Conservation (phyloP, 2,888 invertebrate genomes). For the Campoplex nolae region DNA sequence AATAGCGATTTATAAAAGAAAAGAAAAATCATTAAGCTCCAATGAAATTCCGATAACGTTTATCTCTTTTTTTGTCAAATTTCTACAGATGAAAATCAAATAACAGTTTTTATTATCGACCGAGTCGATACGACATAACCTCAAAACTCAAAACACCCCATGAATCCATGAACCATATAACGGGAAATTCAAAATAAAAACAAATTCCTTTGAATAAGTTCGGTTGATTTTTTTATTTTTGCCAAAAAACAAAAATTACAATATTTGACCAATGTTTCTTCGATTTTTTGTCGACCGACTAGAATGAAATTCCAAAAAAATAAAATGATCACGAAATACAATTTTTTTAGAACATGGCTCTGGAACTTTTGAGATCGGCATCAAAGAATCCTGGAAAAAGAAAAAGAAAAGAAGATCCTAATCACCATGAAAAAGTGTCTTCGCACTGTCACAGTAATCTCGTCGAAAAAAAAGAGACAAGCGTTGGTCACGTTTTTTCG, state of each 20-base stretch:
- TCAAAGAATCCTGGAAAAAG: conserved; percentile 41
- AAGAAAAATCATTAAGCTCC: not conserved
- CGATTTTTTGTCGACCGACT: not conserved
- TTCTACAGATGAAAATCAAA: not conserved
- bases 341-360: conserved; percentile 49
- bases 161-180: not conserved
- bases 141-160: not conserved
- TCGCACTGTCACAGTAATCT: conserved; percentile 48
- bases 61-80: not conserved
- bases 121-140: not conserved
- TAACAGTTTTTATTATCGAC: not conserved
- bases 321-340: no score
- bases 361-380: conserved; percentile 50
- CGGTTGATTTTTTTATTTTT: not conserved
- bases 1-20: not conserved
- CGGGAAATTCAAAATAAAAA: not conserved
- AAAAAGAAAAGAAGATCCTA: conserved; percentile 35
- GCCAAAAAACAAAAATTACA: not conserved
- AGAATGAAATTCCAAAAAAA: not conserved
- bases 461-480: conserved; percentile 23
- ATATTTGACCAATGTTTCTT: not conserved
- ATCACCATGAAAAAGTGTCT: conserved; percentile 23
- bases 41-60: not conserved
- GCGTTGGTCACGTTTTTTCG: conserved; percentile 47
- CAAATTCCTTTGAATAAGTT: not conserved